Base-by-base conservation (phyloP, 2,113 vertebrate genomes). In the Menidia beryllina region DNA sequence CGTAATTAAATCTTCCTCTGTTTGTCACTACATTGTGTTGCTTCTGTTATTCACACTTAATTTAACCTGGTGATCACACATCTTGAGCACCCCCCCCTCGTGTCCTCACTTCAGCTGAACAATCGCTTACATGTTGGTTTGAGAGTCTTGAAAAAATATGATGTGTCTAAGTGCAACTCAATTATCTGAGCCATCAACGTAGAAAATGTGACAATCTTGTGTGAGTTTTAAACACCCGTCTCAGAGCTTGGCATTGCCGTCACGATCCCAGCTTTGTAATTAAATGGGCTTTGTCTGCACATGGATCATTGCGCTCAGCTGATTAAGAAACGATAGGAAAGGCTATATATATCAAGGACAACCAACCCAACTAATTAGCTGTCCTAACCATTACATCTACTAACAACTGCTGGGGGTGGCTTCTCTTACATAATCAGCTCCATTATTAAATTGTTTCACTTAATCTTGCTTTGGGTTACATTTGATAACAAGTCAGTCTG, bases 271-370 rank as follows among this genome's bases (percentile, higher is more conserved):
- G 71, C 73, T 63, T 82, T 64, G 81, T 92, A 93, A 92, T 93
- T 91, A 91, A 90, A 90, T 58, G 60, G 77, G 61, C 72, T 74
- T 81, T 82, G 88, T 86, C 83, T 77, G 56, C 83, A 36, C 81
- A 88, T 64, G 83, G 89, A 90, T 91, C 87, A 78, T 85, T 88
- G 89, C 83, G 87, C 82, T 76, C 71, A 81, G 83, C 83, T 87
- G 87, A 93, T 93, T 89, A 90, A 89, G 59, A 79, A 86, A 78
- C 84, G 80, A 89, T 91, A 78, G 81, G 72, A 83, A 74, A 73
- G 81, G 82, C 84, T 84, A 68, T 82, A 87, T 91, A 88, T 90
- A 92, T 93, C 91, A 93, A 89, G 88, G 88, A 91, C 82, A 87
- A 87, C 77, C 87, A 92, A 88, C 82, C 81, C 77, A 62, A 81